A percentile compares a stretch with the other conserved stretches of the same genome.
These are phyloP conservation scores for Okapia johnstoni DNA, from an alignment of 2,113 vertebrate genomes.

Conservation along the genomic window DNA sequence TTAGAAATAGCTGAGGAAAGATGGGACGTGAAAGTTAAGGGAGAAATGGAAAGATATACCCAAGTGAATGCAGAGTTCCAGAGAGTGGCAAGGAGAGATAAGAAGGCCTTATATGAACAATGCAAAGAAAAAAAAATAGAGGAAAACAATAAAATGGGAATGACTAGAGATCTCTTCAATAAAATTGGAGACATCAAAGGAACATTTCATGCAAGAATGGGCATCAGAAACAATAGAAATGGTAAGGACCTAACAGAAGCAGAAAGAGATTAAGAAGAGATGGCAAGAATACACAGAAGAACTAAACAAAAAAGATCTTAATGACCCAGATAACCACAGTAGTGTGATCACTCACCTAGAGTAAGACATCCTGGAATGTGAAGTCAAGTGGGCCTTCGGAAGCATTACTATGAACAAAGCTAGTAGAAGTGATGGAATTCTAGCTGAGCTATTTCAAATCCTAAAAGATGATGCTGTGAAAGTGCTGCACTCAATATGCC, in stretches of 20 bases:
- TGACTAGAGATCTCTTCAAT: background rate
- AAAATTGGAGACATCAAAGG: background rate
- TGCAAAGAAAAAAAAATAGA: background rate
- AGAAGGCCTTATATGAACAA: background rate
- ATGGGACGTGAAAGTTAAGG: background rate
- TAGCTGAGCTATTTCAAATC: background rate
- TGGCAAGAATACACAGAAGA: background rate
- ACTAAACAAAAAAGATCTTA: background rate
- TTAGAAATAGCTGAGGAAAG: background rate
- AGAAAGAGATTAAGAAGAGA: background rate
- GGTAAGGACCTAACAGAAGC: background rate
- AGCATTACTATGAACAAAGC: background rate
- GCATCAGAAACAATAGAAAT: background rate
- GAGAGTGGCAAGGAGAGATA: background rate
- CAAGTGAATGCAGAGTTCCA: background rate
- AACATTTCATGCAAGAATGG: background rate
- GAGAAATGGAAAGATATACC: background rate
- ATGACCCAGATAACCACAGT: background rate
- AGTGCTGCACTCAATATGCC: background rate
- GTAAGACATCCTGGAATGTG: background rate
- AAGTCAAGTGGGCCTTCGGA: background rate
- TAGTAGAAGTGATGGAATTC: background rate
- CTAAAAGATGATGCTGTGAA: background rate
- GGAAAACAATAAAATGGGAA: background rate
- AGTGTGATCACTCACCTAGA: background rate